phyloP scores from a whole-genome alignment of 2,888 invertebrate genomes.

The Lottia scabra region DNA sequence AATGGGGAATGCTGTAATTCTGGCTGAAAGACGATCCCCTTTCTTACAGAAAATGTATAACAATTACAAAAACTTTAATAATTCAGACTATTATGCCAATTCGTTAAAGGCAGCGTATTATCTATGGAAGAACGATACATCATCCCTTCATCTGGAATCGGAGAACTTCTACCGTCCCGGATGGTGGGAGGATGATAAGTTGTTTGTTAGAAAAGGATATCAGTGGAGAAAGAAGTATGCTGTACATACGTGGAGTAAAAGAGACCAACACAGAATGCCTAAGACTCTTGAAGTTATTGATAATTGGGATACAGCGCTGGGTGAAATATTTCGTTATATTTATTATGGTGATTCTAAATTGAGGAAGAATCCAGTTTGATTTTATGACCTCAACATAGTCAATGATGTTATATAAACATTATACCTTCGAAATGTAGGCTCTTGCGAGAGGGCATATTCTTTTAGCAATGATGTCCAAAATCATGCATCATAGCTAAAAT shows the following conservation, averaged over 20 bases:
- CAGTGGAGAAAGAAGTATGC: constrained; percentile 18
- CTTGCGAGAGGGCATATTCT: no score
- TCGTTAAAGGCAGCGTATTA: constrained; percentile 13
- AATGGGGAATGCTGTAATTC: constrained; percentile 29
- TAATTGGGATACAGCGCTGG: constrained; percentile 19
- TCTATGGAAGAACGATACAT: constrained; percentile 15
- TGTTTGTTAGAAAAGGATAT: constrained; percentile 14
- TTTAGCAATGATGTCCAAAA: no score
- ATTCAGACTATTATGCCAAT: constrained; percentile 13
- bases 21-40: constrained; percentile 15
- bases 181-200: constrained; percentile 21
- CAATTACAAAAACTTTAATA: constrained; percentile 14
- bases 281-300: constrained; percentile 7
- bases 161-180: constrained; percentile 21
- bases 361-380: no score
- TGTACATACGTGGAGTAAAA: constrained; percentile 19
- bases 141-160: constrained; percentile 18
- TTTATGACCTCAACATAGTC: no score
- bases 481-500: no score
- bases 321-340: constrained; percentile 20
- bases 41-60: constrained; percentile 21
- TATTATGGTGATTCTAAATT: constrained; percentile 12
- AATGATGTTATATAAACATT: no score
- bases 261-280: constrained; percentile 14
- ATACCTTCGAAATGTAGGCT: no score